A percentile compares a stretch with the other conserved stretches of the same genome.
phyloP scores from a whole-genome alignment of 2,888 invertebrate species.

The Aphodius granarius region DNA sequence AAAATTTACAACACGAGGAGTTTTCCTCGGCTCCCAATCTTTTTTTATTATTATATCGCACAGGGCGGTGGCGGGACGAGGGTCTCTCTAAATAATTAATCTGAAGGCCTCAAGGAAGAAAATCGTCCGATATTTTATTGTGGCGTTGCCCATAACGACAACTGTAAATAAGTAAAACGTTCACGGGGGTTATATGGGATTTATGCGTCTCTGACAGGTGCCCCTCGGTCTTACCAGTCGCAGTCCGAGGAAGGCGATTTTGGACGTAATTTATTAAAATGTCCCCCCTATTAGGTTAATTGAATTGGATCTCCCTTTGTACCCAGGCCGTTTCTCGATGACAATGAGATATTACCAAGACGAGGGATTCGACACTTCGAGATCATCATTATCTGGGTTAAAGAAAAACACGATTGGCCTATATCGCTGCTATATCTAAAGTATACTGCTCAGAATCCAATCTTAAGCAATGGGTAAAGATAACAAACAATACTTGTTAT shows the following conservation, averaged over 20 bases:
- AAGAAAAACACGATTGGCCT: too few species aligned
- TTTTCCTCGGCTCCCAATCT: background rate
- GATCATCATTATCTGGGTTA: background rate
- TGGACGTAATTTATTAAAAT: background rate
- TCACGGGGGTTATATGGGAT: background rate
- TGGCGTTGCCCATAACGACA: constrained; percentile 10
- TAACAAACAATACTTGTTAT: too few species aligned
- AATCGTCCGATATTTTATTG: constrained; percentile 8
- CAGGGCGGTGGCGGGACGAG: background rate
- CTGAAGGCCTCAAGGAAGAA: background rate
- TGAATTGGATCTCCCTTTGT: background rate
- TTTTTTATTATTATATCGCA: background rate
- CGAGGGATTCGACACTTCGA: background rate
- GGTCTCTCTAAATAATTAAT: constrained; percentile 10
- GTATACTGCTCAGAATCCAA: too few species aligned
- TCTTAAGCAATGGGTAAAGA: too few species aligned
- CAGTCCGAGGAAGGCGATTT: background rate
- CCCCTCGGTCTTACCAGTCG: background rate
- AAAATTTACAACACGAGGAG: background rate
- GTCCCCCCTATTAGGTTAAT: constrained; percentile 7
- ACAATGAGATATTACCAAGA: background rate
- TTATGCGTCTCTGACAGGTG: constrained; percentile 5
- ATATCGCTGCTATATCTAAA: too few species aligned
- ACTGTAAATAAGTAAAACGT: constrained; percentile 10
- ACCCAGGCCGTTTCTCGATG: background rate